phyloP scores from a whole-genome alignment of 2,797 vertebrate genomes.

The Leptoclinus maculatus region DNA sequence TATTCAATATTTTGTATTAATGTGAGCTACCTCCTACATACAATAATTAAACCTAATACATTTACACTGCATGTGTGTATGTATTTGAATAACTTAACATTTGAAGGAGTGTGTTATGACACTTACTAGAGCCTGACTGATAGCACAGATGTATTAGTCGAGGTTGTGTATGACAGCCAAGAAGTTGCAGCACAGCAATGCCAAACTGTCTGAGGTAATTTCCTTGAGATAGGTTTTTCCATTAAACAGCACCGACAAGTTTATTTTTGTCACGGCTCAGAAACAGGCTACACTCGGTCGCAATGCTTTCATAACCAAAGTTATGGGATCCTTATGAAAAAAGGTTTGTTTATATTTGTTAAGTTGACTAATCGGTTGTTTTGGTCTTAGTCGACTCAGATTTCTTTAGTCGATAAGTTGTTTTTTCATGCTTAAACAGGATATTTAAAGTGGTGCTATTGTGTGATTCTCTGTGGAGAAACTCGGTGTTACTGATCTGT shows the following conservation, averaged over 20 bases:
- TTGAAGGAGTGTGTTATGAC: neutral
- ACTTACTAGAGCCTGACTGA: neutral
- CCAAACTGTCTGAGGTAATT: neutral
- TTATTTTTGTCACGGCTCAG: neutral
- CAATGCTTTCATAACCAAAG: neutral
- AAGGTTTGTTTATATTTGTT: neutral
- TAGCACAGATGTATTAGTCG: neutral
- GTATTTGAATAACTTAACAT: neutral
- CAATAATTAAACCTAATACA: neutral
- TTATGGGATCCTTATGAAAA: neutral
- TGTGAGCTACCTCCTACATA: neutral
- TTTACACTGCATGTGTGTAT: neutral
- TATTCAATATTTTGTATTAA: neutral
- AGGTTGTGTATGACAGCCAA: neutral
- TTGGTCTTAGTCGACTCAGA: too few relatives aligned
- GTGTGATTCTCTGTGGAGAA: too few relatives aligned
- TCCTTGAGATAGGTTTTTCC: neutral
- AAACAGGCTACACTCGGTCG: neutral
- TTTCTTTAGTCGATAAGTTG: too few relatives aligned
- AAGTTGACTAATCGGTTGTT: too few relatives aligned
- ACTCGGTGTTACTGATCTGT: too few relatives aligned
- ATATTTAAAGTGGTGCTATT: neutral
- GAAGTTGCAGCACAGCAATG: neutral
- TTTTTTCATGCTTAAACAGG: neutral
- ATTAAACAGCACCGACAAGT: neutral